phyloP scores from a whole-genome alignment of 2,888 invertebrate species.

The Phortica okadai region DNA sequence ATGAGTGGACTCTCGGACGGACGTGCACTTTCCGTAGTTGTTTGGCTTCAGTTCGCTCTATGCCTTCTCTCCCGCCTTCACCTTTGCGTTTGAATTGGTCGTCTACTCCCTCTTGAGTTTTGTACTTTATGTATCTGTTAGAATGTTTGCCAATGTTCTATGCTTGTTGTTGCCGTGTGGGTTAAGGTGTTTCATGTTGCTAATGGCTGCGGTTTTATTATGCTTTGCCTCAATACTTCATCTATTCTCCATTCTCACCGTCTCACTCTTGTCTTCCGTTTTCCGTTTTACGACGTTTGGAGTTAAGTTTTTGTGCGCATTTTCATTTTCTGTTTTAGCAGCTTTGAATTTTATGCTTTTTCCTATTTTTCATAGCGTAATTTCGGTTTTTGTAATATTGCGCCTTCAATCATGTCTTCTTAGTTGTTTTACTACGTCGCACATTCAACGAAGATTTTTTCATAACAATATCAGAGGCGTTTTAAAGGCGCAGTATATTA shows the following conservation, averaged over 20 bases:
- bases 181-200: conserved; percentile 65
- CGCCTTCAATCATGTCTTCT: neutral
- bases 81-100: conserved; percentile 33
- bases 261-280: conserved; percentile 27
- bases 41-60: conserved; percentile 25
- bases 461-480: neutral
- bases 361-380: conserved; percentile 34
- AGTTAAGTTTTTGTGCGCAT: conserved; percentile 15
- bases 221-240: conserved; percentile 1
- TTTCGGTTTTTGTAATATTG: conserved; percentile 22
- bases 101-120: conserved; percentile 50
- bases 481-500: neutral
- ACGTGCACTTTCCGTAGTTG: conserved; percentile 18
- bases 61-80: conserved; percentile 43
- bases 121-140: conserved; percentile 25
- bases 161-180: conserved; percentile 34
- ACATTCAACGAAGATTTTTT: neutral
- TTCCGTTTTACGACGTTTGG: neutral
- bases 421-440: conserved; percentile 27
- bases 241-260: conserved; percentile 31
- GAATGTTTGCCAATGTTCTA: neutral
- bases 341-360: conserved; percentile 14
- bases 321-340: conserved; percentile 22
- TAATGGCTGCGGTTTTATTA: conserved; percentile 52
- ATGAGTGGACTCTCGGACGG: conserved; percentile 16